Base-by-base conservation (phyloP, 2,797 vertebrate species). In the Lophius americanus region DNA sequence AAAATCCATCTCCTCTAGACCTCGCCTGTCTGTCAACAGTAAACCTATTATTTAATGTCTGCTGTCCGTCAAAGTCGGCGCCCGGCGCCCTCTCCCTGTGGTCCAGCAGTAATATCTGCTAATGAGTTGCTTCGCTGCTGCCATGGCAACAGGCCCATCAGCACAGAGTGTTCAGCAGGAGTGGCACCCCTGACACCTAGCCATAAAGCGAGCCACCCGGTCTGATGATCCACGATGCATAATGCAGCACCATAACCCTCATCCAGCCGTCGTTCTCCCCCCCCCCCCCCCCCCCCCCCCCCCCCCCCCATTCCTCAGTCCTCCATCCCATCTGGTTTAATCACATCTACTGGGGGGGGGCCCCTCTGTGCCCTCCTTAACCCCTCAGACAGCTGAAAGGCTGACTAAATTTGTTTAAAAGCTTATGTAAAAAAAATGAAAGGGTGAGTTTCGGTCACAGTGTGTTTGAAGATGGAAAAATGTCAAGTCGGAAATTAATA, bases 121-220 rank as follows among this genome's bases (percentile, higher is more conserved):
- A 91, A 91, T 85, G 81, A 88, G 73, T 67, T 68, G 66, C 79
- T 79, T 73, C 64, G 81, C 82, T 64, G 89, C 85, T 88, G 88
- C 89, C 87, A 90, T 90, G 86, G 88, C 73, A 88, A 90, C 89
- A 51, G 82, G 69, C 65, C 66, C 73, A 75, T 83, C 51, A 48
- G 78, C 65, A 70, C 56, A 23, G 57, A 84, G 83, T 51, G 75
- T 64, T 78, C 80, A 73, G 75, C 72, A 76, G 76, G 77, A 85
- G 84, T 76, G 81, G 68, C 81, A 75, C 82, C 85, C 84, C 80
- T 77, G 85, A 89, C 87, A 87, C 86, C 66, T 69, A 46, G 75
- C 76, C 72, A 64, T 77, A 75, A 83, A 85, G 71, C 81, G 66
- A 83, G 75, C 68, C 73, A 75, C 64, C 51, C 75, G 14, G 60